A percentile compares a stretch with the other conserved stretches of the same genome.
Conservation (phyloP, 2,113 vertebrate species). For the Perca schrenkii region DNA sequence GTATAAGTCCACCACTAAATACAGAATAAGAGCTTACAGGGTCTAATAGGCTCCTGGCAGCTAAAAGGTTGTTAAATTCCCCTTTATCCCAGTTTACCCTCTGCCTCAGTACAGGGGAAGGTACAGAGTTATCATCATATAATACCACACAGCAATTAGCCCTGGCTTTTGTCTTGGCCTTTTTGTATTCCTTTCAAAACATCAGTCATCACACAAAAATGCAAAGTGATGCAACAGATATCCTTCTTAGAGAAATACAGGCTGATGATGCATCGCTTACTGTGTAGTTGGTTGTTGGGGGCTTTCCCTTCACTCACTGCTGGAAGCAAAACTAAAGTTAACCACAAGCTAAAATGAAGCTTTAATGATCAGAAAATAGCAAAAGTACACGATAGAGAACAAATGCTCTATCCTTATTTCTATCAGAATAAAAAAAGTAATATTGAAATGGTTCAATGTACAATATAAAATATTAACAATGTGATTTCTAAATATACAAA, state of each 20-base stretch:
- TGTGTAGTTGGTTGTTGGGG: slow-evolving; percentile 24
- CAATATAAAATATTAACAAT: not conserved
- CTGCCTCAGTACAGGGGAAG: slow-evolving; percentile 17
- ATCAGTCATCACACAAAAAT: slow-evolving; percentile 63
- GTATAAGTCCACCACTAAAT: slow-evolving; percentile 2
- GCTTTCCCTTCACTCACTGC: slow-evolving; percentile 35
- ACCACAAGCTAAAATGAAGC: slow-evolving; percentile 52
- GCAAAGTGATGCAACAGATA: slow-evolving; percentile 72
- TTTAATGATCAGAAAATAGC: slow-evolving; percentile 62
- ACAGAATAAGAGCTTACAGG: slow-evolving; percentile 6
- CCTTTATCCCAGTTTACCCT: slow-evolving; percentile 27
- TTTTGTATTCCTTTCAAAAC: slow-evolving; percentile 49
- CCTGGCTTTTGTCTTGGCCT: slow-evolving; percentile 30
- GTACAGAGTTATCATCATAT: slow-evolving; percentile 50
- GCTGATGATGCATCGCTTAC: slow-evolving; percentile 49
- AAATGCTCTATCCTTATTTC: slow-evolving; percentile 8
- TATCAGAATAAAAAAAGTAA: slow-evolving; percentile 1
- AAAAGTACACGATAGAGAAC: slow-evolving; percentile 19
- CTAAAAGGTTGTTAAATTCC: slow-evolving; percentile 2
- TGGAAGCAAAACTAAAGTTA: slow-evolving; percentile 45
- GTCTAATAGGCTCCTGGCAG: slow-evolving; percentile 32
- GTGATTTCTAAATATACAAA: not conserved
- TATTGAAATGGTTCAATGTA: not conserved
- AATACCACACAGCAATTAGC: slow-evolving; percentile 57
- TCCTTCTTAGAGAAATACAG: slow-evolving; percentile 57